phyloP scores from a whole-genome alignment of 2,797 vertebrate species.

The Sandelia bainsii region DNA sequence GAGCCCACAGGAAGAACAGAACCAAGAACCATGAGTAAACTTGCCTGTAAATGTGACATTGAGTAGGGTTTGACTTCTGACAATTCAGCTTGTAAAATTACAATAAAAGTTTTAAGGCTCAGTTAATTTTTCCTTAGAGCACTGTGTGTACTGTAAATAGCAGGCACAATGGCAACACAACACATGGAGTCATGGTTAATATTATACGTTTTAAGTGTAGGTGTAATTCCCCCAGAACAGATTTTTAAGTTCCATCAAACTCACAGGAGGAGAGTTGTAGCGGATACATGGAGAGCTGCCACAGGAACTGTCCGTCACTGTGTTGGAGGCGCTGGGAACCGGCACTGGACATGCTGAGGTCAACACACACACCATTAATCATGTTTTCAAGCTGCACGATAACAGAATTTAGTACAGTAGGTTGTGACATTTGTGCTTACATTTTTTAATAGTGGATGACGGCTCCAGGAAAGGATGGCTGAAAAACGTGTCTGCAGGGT shows the following conservation, averaged over 20 bases:
- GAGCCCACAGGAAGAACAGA: neutral
- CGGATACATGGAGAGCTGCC: constrained; percentile 92
- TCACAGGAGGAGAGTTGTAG: constrained; percentile 96
- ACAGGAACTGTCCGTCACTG: constrained; percentile 90
- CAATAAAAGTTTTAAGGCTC: neutral
- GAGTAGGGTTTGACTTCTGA: neutral
- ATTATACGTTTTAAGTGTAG: neutral
- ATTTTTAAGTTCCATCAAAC: constrained; percentile 58
- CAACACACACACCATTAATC: neutral
- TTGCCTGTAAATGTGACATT: neutral
- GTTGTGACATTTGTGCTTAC: constrained; percentile 80
- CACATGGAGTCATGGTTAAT: constrained; percentile 2
- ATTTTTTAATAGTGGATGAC: constrained; percentile 91
- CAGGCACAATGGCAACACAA: neutral
- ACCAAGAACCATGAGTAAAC: neutral
- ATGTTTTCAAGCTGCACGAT: neutral
- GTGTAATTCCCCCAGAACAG: constrained; percentile 22
- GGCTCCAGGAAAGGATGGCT: constrained; percentile 95
- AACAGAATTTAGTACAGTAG: neutral
- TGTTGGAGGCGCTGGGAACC: constrained; percentile 88
- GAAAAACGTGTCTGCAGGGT: constrained; percentile 90
- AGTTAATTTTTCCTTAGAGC: neutral
- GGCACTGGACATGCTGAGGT: constrained; percentile 93
- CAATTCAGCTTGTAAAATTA: neutral
- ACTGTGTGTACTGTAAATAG: neutral